A percentile compares a stretch with the other conserved stretches of the same genome.
These are phyloP conservation scores for Phrynosoma blainvillii DNA, from an alignment of 2,113 vertebrate species.

Conservation along the genomic window DNA sequence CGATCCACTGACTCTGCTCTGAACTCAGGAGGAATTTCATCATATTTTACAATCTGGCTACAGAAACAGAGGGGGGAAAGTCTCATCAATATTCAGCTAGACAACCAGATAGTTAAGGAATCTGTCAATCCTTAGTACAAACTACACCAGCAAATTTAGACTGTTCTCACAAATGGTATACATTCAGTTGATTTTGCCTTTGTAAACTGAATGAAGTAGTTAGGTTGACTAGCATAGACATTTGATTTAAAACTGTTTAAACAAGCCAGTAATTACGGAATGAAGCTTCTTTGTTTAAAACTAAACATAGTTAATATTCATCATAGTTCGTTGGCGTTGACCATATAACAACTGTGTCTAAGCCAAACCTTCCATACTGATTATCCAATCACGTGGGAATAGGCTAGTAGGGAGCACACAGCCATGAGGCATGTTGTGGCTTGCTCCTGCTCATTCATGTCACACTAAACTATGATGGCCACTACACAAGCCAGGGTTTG, in stretches of 20 bases:
- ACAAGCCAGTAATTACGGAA: too few relatives aligned
- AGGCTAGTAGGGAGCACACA: not conserved
- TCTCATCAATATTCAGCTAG: fast-evolving
- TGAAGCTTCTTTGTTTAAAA: not conserved
- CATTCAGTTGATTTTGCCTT: not conserved
- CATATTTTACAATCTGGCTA: conserved; percentile 83
- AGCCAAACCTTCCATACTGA: not conserved
- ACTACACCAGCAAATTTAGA: not conserved
- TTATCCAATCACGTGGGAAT: not conserved
- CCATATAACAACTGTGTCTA: not conserved
- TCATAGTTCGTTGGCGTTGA: not conserved
- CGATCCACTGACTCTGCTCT: conserved; percentile 81
- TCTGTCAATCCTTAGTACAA: not conserved
- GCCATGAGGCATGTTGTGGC: not conserved
- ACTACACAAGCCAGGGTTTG: not conserved
- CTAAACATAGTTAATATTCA: not conserved
- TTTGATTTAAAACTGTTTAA: not conserved
- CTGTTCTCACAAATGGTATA: not conserved
- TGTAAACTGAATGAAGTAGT: not conserved
- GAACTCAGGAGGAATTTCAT: conserved; percentile 87
- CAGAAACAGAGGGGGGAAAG: not conserved
- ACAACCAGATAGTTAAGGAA: not conserved
- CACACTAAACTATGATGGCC: not conserved
- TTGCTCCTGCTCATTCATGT: not conserved
- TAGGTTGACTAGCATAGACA: not conserved